Conservation (phyloP, 2,888 invertebrate genomes). For the Bellardia pandia region DNA sequence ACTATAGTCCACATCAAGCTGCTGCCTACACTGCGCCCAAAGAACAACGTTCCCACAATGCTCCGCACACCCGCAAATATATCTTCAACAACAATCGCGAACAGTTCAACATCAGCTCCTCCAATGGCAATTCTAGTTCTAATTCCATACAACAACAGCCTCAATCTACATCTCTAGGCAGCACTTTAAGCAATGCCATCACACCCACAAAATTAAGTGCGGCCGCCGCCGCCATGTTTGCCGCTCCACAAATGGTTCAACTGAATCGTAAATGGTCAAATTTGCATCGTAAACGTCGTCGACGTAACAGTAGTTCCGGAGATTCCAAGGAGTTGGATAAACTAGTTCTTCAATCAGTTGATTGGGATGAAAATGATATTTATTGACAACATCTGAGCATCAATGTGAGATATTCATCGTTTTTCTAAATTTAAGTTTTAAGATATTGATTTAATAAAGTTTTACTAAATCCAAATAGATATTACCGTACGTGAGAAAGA, state of each 20-base stretch:
- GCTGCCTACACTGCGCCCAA: conserved; percentile 59
- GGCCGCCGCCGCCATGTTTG: conserved; percentile 82
- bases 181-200: conserved; percentile 77
- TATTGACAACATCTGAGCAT: conserved; percentile 77
- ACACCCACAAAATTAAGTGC: conserved; percentile 82
- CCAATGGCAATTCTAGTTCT: conserved; percentile 74
- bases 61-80: conserved; percentile 76
- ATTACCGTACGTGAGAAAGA: not conserved
- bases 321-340: conserved; percentile 84
- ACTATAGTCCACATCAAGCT: conserved; percentile 47
- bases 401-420: conserved; percentile 31
- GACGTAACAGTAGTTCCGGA: conserved; percentile 83
- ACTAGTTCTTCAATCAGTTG: conserved; percentile 83
- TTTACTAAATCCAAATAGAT: conserved; percentile 6
- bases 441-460: not conserved
- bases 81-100: conserved; percentile 81
- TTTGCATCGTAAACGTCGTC: conserved; percentile 80
- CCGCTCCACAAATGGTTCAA: conserved; percentile 82
- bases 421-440: conserved; percentile 43
- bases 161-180: conserved; percentile 71
- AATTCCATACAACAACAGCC: conserved; percentile 72
- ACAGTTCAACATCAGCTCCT: conserved; percentile 80
- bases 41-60: conserved; percentile 64
- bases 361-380: conserved; percentile 84
- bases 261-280: conserved; percentile 83